phyloP scores from a whole-genome alignment of 2,888 invertebrate species.

The Hydriomena furcata region DNA sequence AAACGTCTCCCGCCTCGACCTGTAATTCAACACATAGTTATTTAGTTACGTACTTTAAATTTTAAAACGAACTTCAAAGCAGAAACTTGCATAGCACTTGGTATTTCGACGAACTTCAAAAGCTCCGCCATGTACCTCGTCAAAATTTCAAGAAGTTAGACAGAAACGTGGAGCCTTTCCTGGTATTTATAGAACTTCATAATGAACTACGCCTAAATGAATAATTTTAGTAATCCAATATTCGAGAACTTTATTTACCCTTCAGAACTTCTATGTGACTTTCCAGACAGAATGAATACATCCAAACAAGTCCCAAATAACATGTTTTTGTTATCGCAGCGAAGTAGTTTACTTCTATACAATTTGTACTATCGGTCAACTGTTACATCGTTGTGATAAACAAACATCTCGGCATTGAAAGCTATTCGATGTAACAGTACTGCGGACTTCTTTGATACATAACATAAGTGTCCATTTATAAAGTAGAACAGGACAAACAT shows the following conservation, averaged over 20 bases:
- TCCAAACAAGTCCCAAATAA: slow-evolving; percentile 15
- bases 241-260: slow-evolving; percentile 22
- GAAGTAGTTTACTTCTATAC: slow-evolving; percentile 19
- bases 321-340: slow-evolving; percentile 15
- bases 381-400: slow-evolving; percentile 23
- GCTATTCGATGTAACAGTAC: slow-evolving; percentile 36
- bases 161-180: slow-evolving; percentile 4
- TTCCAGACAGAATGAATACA: slow-evolving; percentile 20
- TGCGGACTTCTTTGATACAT: slow-evolving; percentile 33
- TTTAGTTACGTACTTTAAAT: slow-evolving; percentile 46
- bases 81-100: neutral
- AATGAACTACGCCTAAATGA: slow-evolving; percentile 9
- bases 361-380: slow-evolving; percentile 8
- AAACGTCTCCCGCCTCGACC: slow-evolving; percentile 97
- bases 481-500: slow-evolving; percentile 30
- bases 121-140: slow-evolving; percentile 1
- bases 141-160: slow-evolving; percentile 10
- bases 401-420: slow-evolving; percentile 35
- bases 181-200: slow-evolving; percentile 1
- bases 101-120: slow-evolving; percentile 1
- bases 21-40: slow-evolving; percentile 79
- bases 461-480: slow-evolving; percentile 30
- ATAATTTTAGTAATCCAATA: slow-evolving; percentile 25
- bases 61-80: slow-evolving; percentile 32
- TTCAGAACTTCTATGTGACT: slow-evolving; percentile 26